Evolutionary conservation across 1,140 invertebrate species (phyloP), one percentile per base, ranked within the genome.

Genomic region (Drosophila albomicans): DNA sequence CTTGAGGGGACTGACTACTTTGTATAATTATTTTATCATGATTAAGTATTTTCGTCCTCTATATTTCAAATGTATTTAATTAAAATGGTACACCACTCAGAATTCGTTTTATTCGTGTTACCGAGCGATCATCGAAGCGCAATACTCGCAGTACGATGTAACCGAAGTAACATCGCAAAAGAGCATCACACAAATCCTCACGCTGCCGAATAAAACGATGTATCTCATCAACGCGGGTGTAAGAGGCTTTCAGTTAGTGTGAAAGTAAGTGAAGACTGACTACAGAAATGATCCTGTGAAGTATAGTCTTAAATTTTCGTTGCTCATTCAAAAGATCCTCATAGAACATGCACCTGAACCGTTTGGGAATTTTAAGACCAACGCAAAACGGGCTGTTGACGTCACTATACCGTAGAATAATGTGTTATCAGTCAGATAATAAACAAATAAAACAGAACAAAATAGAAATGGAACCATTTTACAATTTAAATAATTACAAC

Each of bases 21-120:
- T 16, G 15, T 1, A 16, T 16, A 1, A 16, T 16, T 16, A 16
- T 16, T 16, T 1, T 16, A 16, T 16, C 15, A 16, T 16, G 15
- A 16, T 16, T 16, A 16, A 16, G 15, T 16, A 16, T 16, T 16
- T 16, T 16, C 15, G 3, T 1, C 2, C 38, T 1, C 3, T 11
- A 41, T 10, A 41, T 41, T n/a, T 41, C 8, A 11, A 2, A 41
- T 41, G 7, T 8, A 41, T 32, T 32, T 32, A 8, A 32, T 8
- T 32, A 41, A 41, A 41, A 41, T 41, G 11, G 38, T 10, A 41
- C 38, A 41, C 38, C 38, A 41, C 38, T 41, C 38, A 41, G 38
- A 41, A 41, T 41, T 41, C 38, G 38, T 41, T 41, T 11, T 41
- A 41, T 41, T 41, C 38, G 38, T 41, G 38, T 41, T 41, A 41